phyloP scores from a whole-genome alignment of 2,113 vertebrate genomes.

The Chlorodrepanis virens region DNA sequence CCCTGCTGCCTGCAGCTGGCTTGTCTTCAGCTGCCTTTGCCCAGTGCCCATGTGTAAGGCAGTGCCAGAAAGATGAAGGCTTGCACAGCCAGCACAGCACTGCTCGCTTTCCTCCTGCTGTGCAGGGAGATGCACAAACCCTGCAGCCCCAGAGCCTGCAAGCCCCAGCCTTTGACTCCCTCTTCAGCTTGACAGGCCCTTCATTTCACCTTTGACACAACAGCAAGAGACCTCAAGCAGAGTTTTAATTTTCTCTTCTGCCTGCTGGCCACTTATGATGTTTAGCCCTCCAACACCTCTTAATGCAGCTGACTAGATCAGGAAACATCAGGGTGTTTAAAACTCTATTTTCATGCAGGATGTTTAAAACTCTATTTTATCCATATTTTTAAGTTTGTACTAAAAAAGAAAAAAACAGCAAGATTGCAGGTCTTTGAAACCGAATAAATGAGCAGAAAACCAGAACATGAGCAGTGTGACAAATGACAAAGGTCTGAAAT shows the following conservation, averaged over 20 bases:
- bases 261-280: not conserved
- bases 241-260: conserved; percentile 15
- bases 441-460: not conserved
- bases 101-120: not conserved
- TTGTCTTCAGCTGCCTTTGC: not conserved
- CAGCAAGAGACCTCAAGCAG: not conserved
- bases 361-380: not conserved
- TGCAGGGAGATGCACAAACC: fast-evolving
- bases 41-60: not conserved
- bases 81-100: not conserved
- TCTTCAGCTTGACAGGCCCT: not conserved
- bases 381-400: not conserved
- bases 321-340: not conserved
- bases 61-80: fast-evolving
- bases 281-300: not conserved
- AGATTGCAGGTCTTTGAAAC: not conserved
- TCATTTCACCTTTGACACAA: not conserved
- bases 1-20: not conserved
- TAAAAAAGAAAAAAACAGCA: no score
- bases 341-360: not conserved
- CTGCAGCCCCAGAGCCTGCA: not conserved
- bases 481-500: not conserved
- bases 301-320: not conserved
- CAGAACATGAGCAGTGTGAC: not conserved
- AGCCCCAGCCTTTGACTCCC: not conserved